Conservation (phyloP, 1,140 invertebrate species). For the Drosophila sulfurigaster region DNA sequence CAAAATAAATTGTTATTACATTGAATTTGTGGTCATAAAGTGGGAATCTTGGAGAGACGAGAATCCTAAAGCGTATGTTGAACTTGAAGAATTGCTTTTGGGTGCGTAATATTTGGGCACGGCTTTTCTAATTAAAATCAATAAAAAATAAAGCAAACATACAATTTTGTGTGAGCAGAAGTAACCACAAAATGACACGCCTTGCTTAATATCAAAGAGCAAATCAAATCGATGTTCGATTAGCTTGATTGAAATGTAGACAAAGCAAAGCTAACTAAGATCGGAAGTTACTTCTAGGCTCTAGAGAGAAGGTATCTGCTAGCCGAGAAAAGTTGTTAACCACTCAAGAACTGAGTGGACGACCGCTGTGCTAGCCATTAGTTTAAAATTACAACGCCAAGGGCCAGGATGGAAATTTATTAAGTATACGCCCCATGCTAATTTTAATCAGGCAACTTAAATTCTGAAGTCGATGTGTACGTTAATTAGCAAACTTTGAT, state of each 20-base stretch:
- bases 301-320: not conserved
- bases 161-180: slow-evolving; percentile 3
- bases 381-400: slow-evolving; percentile 4
- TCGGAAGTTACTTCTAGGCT: not conserved
- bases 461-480: slow-evolving; percentile 22
- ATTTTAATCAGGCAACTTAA: slow-evolving; percentile 50
- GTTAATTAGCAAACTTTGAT: slow-evolving; percentile 69
- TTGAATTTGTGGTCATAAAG: slow-evolving; percentile 8
- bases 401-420: slow-evolving; percentile 35
- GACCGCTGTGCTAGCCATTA: slow-evolving; percentile 2
- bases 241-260: slow-evolving; percentile 3
- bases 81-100: not conserved
- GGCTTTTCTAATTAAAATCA: slow-evolving; percentile 8
- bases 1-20: slow-evolving; percentile 3
- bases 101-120: slow-evolving; percentile 2
- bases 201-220: not conserved
- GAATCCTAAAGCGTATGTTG: not conserved
- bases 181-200: not conserved
- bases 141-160: not conserved
- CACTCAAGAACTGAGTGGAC: not conserved
- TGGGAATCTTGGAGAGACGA: not conserved
- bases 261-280: not conserved
- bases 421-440: slow-evolving; percentile 27
- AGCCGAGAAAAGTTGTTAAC: not conserved
- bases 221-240: not conserved